Percentiles rank a stretch among this genome's conserved stretches.
Conservation (phyloP, 2,113 vertebrate species). For the Cyanistes caeruleus region DNA sequence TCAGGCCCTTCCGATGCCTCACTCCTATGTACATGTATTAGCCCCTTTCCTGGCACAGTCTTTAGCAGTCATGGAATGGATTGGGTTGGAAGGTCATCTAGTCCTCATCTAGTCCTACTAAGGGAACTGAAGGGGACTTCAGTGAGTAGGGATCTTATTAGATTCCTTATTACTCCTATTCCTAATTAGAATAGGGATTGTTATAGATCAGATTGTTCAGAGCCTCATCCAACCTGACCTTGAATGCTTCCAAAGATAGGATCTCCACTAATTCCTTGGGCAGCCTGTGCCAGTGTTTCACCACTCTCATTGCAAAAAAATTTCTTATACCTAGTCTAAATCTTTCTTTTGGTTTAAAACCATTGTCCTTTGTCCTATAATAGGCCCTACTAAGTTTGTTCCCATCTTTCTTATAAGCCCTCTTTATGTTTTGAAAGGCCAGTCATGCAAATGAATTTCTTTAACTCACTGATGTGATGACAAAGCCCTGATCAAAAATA, state of each 20-base stretch:
- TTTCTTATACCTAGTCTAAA: not conserved
- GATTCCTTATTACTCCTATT: too few relatives aligned
- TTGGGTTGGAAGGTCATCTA: not conserved
- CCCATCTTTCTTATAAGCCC: not conserved
- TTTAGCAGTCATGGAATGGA: not conserved
- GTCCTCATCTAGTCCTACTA: not conserved
- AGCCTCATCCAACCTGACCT: not conserved
- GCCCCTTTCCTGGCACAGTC: not conserved
- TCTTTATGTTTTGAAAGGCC: not conserved
- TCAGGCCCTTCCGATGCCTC: not conserved
- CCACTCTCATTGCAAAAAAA: not conserved
- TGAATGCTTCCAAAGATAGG: not conserved
- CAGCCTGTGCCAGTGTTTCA: not conserved
- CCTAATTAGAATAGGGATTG: too few relatives aligned
- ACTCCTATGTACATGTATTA: not conserved
- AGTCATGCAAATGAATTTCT: not conserved
- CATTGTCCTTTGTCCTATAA: not conserved
- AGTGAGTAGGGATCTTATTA: not conserved
- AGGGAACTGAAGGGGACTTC: too few relatives aligned
- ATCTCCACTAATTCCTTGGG: too few relatives aligned
- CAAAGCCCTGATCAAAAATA: not conserved
- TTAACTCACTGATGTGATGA: not conserved
- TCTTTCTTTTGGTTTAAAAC: not conserved
- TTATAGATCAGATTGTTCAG: not conserved
- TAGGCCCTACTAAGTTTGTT: not conserved